Percentiles rank a stretch among this genome's conserved stretches.
phyloP scores from a whole-genome alignment of 1,140 invertebrate species.

The Lepeophtheirus salmonis region DNA sequence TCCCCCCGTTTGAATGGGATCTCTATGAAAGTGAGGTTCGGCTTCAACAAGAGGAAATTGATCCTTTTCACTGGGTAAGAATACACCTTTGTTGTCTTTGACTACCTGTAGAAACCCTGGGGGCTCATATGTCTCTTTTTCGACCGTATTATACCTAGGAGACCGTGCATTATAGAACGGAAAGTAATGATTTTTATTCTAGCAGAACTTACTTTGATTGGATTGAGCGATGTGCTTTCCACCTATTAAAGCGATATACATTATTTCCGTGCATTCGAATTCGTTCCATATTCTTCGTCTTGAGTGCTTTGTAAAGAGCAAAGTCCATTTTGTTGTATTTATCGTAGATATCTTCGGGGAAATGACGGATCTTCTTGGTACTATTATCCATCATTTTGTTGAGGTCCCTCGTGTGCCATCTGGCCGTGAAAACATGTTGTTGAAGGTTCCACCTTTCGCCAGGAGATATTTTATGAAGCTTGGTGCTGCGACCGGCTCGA shows the following conservation, averaged over 20 bases:
- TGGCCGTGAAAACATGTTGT: background rate
- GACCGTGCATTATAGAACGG: too few relatives aligned
- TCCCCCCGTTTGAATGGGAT: background rate
- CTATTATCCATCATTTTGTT: background rate
- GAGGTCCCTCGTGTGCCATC: background rate
- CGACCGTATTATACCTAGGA: background rate
- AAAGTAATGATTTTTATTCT: background rate
- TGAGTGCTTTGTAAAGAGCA: background rate
- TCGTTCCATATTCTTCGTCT: background rate
- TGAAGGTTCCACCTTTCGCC: background rate
- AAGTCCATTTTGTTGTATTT: background rate
- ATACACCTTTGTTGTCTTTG: background rate
- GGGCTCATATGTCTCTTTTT: conserved; percentile 2
- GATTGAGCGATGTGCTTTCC: background rate
- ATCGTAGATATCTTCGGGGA: conserved; percentile 7
- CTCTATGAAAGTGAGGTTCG: background rate
- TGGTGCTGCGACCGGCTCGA: background rate
- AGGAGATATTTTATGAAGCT: background rate
- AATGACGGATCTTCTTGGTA: background rate
- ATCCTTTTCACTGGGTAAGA: background rate
- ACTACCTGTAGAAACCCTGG: background rate
- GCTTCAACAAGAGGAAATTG: background rate
- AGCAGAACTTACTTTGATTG: background rate
- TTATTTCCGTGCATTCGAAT: background rate
- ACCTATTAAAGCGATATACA: background rate